A percentile compares a stretch with the other conserved stretches of the same genome.
phyloP scores from a whole-genome alignment of 2,888 invertebrate species.

The Plagodis pulveraria region DNA sequence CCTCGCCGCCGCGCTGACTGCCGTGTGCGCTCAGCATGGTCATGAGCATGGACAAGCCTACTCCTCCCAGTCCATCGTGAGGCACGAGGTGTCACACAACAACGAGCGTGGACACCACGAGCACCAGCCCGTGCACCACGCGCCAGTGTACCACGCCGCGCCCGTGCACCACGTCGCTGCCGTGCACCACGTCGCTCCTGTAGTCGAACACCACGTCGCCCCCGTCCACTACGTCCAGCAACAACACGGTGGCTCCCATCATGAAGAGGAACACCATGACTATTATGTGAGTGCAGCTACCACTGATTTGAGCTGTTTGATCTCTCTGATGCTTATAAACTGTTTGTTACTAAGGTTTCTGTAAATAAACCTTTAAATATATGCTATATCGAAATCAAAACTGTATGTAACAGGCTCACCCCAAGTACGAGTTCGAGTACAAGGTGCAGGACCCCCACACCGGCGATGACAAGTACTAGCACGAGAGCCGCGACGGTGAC shows the following conservation, averaged over 20 bases:
- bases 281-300: conserved; percentile 51
- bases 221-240: conserved; percentile 31
- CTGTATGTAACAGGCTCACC: no score
- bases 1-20: conserved; percentile 40
- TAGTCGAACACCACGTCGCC: conserved; percentile 18
- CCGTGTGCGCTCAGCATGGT: conserved; percentile 50
- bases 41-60: conserved; percentile 49
- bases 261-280: conserved; percentile 56
- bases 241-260: conserved; percentile 19
- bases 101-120: conserved; percentile 19
- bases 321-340: no score
- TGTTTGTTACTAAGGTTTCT: no score
- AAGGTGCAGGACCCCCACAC: no score
- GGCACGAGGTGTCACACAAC: conserved; percentile 43
- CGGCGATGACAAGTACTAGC: no score
- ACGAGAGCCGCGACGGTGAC: no score
- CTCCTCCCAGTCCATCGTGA: conserved; percentile 50
- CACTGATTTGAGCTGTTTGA: no score
- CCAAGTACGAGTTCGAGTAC: no score
- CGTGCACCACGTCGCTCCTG: conserved; percentile 18
- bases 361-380: no score
- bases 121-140: conserved; percentile 28
- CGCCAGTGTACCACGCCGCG: conserved; percentile 24
- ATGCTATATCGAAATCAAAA: no score
- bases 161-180: conserved; percentile 33